These are phyloP conservation scores for Stenoptilia bipunctidactyla DNA, from an alignment of 2,888 invertebrate genomes.

Conservation along the genomic window DNA sequence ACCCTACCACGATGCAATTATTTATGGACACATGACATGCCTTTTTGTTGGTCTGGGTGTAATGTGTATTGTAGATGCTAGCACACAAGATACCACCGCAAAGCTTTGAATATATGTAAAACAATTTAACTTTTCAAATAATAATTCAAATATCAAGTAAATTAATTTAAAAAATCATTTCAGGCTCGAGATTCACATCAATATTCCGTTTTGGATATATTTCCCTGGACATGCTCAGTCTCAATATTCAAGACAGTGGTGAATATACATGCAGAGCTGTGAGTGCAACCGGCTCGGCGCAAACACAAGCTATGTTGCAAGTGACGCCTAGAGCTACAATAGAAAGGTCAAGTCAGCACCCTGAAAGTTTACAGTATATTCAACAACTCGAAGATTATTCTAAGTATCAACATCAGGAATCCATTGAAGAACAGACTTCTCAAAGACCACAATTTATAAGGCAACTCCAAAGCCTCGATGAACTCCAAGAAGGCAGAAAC, in stretches of 20 bases:
- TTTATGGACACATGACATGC: too few species aligned
- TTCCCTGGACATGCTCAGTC: slow-evolving; percentile 90
- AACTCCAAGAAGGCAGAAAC: slow-evolving; percentile 90
- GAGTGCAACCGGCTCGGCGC: slow-evolving; percentile 88
- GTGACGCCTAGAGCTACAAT: slow-evolving; percentile 87
- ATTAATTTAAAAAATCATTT: too few species aligned
- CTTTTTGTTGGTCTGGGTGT: too few species aligned
- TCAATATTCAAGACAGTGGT: slow-evolving; percentile 88
- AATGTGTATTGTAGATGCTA: too few species aligned
- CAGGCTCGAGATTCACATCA: slow-evolving; percentile 95
- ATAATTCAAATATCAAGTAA: too few species aligned
- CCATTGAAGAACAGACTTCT: slow-evolving; percentile 83
- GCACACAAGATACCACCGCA: too few species aligned
- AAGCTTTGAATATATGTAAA: too few species aligned
- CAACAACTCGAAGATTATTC: slow-evolving; percentile 92
- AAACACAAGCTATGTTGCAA: slow-evolving; percentile 85
- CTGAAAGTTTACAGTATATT: slow-evolving; percentile 91
- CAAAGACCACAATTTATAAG: slow-evolving; percentile 91
- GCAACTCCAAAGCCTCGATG: slow-evolving; percentile 87
- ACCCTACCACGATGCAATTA: too few species aligned
- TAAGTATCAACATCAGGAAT: slow-evolving; percentile 87
- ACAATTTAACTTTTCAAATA: too few species aligned
- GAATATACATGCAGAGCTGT: slow-evolving; percentile 91
- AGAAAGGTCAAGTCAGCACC: slow-evolving; percentile 90
- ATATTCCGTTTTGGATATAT: slow-evolving; percentile 98